Evolutionary conservation across 2,888 invertebrate genomes (phyloP).

Genomic region (Drosophila atripex): DNA sequence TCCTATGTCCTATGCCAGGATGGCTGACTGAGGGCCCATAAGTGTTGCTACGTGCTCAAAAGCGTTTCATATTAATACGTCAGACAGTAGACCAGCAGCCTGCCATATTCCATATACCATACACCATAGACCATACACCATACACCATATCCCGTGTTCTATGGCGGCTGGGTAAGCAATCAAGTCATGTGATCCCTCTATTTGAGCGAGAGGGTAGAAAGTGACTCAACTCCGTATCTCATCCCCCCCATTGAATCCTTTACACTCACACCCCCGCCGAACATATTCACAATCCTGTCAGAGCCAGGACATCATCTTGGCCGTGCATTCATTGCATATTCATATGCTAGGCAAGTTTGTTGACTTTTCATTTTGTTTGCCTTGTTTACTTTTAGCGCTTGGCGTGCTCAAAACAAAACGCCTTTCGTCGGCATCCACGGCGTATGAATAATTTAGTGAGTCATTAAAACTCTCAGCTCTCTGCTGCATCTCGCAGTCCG

Average conservation of each 20-base stretch:
- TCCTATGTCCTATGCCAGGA: constrained; percentile 63
- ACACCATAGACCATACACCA: neutral
- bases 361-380: constrained; percentile 80
- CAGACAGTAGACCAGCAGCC: constrained; percentile 58
- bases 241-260: constrained; percentile 26
- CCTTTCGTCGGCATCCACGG: constrained; percentile 74
- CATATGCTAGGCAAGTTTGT: constrained; percentile 77
- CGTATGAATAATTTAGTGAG: constrained; percentile 80
- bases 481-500: constrained; percentile 28
- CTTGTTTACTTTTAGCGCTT: constrained; percentile 78
- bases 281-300: constrained; percentile 42
- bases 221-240: constrained; percentile 69
- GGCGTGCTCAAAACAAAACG: constrained; percentile 77
- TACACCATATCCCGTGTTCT: constrained; percentile 45
- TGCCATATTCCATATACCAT: constrained; percentile 7
- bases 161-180: constrained; percentile 73
- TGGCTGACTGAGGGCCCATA: constrained; percentile 66
- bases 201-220: constrained; percentile 77
- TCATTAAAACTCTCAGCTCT: constrained; percentile 71
- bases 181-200: constrained; percentile 78
- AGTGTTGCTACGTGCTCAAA: constrained; percentile 82
- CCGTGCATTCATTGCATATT: constrained; percentile 78
- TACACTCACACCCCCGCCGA: constrained; percentile 7
- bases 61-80: constrained; percentile 80
- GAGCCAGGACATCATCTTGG: constrained; percentile 71